phyloP scores from a whole-genome alignment of 2,888 invertebrate genomes.

The Chymomyza amoena region DNA sequence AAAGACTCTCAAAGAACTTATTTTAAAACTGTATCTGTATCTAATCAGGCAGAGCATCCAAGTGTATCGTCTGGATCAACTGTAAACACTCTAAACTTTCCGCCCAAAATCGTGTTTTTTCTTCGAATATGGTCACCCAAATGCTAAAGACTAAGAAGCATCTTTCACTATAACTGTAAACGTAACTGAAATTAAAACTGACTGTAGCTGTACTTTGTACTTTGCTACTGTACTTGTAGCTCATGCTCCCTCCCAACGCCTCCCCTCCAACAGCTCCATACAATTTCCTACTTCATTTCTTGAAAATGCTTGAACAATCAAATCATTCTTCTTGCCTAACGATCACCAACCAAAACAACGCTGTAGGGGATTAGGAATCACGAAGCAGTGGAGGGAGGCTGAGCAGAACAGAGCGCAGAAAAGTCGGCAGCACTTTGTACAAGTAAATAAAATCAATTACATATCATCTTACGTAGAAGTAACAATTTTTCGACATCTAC shows the following conservation, averaged over 20 bases:
- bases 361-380: slow-evolving; percentile 27
- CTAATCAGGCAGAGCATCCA: neutral
- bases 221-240: neutral
- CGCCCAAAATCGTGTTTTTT: slow-evolving; percentile 33
- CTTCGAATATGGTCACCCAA: slow-evolving; percentile 2
- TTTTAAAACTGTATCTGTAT: slow-evolving; percentile 1
- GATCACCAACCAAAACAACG: slow-evolving; percentile 7
- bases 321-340: slow-evolving; percentile 64
- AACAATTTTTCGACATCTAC: slow-evolving; percentile 23
- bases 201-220: neutral
- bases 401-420: slow-evolving; percentile 12
- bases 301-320: slow-evolving; percentile 71
- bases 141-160: slow-evolving; percentile 45
- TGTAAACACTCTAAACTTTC: slow-evolving; percentile 32
- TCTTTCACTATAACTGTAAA: neutral
- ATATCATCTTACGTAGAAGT: slow-evolving; percentile 76
- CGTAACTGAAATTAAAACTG: slow-evolving; percentile 9
- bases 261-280: neutral
- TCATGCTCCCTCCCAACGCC: neutral
- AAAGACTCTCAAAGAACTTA: slow-evolving; percentile 31
- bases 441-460: slow-evolving; percentile 69
- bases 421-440: slow-evolving; percentile 17
- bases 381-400: slow-evolving; percentile 15
- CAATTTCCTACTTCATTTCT: slow-evolving; percentile 43
- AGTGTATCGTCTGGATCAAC: slow-evolving; percentile 7